Percentiles rank a stretch among this genome's conserved stretches.
Conservation (phyloP, 2,113 vertebrate genomes). For the Macrotus californicus region DNA sequence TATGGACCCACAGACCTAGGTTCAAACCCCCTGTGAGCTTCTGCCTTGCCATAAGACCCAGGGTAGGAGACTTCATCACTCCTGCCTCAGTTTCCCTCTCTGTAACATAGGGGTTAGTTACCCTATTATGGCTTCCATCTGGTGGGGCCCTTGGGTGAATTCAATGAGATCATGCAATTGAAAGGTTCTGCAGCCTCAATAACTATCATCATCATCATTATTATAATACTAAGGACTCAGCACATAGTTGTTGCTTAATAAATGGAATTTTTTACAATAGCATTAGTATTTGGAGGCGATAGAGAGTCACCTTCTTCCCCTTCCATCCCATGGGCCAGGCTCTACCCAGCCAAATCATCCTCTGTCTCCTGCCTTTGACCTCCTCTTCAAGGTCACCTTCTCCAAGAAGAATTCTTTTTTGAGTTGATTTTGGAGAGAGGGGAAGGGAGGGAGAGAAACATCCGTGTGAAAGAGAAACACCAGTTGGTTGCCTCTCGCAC, state of each 20-base stretch:
- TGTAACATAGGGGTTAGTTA: background rate
- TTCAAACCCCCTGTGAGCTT: background rate
- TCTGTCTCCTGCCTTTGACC: background rate
- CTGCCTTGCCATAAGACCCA: background rate
- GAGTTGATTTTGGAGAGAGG: no score
- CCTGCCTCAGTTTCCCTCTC: background rate
- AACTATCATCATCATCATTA: background rate
- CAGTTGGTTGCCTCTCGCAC: no score
- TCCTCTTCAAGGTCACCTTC: background rate
- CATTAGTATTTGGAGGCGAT: background rate
- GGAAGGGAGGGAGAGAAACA: no score
- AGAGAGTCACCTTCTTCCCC: background rate
- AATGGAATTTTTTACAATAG: background rate
- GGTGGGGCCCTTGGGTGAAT: background rate
- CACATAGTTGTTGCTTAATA: background rate
- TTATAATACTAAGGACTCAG: background rate
- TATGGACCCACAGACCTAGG: background rate
- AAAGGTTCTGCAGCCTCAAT: background rate
- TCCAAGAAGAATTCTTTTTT: background rate
- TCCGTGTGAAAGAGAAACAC: no score
- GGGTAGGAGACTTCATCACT: background rate
- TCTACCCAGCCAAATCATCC: background rate
- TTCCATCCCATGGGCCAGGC: background rate
- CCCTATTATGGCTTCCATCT: rapidly evolving
- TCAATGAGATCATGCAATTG: background rate